phyloP scores from a whole-genome alignment of 1,140 invertebrate genomes.

The Cyrtorhinus lividipennis region DNA sequence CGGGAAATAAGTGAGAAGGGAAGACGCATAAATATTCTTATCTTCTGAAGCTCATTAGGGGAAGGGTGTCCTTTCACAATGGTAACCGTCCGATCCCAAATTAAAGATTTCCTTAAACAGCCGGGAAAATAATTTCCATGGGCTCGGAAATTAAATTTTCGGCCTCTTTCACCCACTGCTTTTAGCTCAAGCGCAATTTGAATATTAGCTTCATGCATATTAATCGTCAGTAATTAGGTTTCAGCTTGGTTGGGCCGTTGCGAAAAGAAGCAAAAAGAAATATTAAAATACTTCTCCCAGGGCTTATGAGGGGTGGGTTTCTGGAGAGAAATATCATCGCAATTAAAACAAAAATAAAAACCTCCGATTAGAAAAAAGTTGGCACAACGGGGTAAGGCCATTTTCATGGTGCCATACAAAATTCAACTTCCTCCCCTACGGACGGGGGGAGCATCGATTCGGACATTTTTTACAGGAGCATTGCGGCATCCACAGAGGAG shows the following conservation, averaged over 20 bases:
- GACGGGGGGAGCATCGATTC: background rate
- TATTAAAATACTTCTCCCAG: conserved; percentile 7
- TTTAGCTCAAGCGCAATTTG: conserved; percentile 9
- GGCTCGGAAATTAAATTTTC: conserved; percentile 13
- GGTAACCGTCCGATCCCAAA: conserved; percentile 7
- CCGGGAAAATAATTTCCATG: conserved; percentile 5
- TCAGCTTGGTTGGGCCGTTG: background rate
- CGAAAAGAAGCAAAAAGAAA: background rate
- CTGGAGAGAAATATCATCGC: background rate
- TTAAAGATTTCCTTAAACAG: conserved; percentile 16
- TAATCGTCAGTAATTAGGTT: conserved; percentile 16
- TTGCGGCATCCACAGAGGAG: background rate
- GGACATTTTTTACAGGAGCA: background rate
- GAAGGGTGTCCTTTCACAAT: background rate
- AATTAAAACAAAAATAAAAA: conserved; percentile 2
- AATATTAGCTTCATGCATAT: conserved; percentile 17
- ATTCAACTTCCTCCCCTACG: too few relatives aligned
- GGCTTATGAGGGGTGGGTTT: background rate
- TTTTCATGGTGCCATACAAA: too few relatives aligned
- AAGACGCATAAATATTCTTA: conserved; percentile 4
- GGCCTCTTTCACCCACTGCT: conserved; percentile 7
- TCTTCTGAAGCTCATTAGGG: conserved; percentile 15
- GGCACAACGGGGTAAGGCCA: too few relatives aligned
- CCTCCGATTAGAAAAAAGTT: background rate
- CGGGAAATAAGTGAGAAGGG: background rate